Base-by-base conservation (phyloP, 2,113 vertebrate genomes). In the Trachemys scripta region DNA sequence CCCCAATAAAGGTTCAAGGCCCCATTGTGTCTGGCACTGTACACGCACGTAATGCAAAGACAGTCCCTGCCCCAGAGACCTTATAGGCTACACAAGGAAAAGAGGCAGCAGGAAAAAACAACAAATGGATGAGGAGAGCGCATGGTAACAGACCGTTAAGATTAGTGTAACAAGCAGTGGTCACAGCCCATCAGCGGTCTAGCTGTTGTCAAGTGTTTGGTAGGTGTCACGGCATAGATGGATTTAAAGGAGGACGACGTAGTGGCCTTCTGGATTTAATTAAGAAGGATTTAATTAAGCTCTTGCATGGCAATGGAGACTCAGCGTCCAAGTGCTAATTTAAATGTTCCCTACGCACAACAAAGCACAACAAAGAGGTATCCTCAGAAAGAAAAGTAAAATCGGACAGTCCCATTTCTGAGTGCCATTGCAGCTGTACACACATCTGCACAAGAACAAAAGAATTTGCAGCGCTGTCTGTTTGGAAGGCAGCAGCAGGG, bases 351-450 rank as follows among this genome's bases (percentile, higher is more conserved):
- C 56, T 29, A 59, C 80, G 6, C 56, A 31, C 10, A 76, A 2
- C 1, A 51, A 31, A 2, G 1, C 17, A 65, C 90, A 88, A 16
- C 53, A 54, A 82, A 13, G 0, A 1, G 49, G 59, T 29, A 80
- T 51, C 24, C 47, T 54, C 47, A 45, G 25, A 47, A 35, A 54
- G 57, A 88, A 90, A 57, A 45, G 35, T 0, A 0, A 45, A 54
- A 72, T 89, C 59, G 88, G 87, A 10, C 53, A 87, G 85, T 56
- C 91, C 19, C 53, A 82, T 69, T 86, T 42, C 87, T 8, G 8
- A 8, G 27, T 80, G 51, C 84, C 5, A 8, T 29, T n/a, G n/a
- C 76, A 0, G 0, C 0, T 83, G 76, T 82, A n/a, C 8, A 1
- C 0, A 38, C 65, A 72, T 20, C 9, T 10, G 65, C n/a, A 72